Evolutionary conservation across 1,140 invertebrate genomes (phyloP), one percentile per base, ranked within the genome.

Genomic region (Aphidius gifuensis): DNA sequence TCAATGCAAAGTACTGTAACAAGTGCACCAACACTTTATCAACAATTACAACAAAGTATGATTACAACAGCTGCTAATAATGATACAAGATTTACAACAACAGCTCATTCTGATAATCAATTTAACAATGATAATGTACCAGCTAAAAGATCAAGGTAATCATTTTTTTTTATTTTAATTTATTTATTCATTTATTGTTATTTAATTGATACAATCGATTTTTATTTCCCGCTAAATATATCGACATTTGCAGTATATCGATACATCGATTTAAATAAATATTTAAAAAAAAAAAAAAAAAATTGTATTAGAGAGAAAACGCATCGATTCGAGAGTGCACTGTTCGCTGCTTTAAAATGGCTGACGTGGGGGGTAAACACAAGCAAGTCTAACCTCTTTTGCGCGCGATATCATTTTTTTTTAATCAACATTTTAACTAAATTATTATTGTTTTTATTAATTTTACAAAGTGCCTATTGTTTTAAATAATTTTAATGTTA

Each of bases 351-450:
- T 55, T 76, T 69, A 76, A 79, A 76, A 79, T 79, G 76, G 77
- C 75, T 65, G 74, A 65, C 67, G 67, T 61, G 61, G 68, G 69
- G 70, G 68, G 75, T 77, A 78, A 79, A 79, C 23, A 23, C 76
- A 78, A 78, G 70, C 68, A 71, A 68, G 67, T 69, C 69, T 79
- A 78, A 79, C 76, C 75, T 79, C 70, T 69, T 68, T 57, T 58
- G 56, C 32, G 23, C 57, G 68, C 62, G 66, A 69, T 69, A 68
- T 66, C 44, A 49, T 49, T 44, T 9, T 44, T 44, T 43, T 54
- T 46, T n/a, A n/a, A 45, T 55, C 50, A n/a, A 11, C 11, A 54
- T n/a, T 42, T 23, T 48, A 44, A n/a, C 32, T 6, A 2, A 23
- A 23, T 23, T 2, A 23, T 23, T 23, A 23, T 39, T 21, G 11